phyloP scores from a whole-genome alignment of 2,113 vertebrate genomes.

The Nematolebias whitei region DNA sequence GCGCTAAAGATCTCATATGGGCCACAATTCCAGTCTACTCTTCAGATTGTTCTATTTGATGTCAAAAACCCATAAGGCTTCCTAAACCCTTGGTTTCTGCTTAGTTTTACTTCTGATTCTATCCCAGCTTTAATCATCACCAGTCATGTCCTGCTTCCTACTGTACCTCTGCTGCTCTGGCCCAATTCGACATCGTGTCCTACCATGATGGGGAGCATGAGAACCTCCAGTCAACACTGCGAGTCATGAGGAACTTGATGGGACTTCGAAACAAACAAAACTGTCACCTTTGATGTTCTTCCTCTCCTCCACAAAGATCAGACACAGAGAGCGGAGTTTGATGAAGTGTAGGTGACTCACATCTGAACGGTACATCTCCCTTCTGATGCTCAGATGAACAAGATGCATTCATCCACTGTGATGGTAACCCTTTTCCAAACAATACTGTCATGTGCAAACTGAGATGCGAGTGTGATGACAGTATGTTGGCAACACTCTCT shows the following conservation, averaged over 20 bases:
- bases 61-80: no score
- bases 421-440: slow-evolving; percentile 6
- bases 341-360: slow-evolving; percentile 51
- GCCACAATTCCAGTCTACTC: slow-evolving; percentile 26
- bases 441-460: slow-evolving; percentile 16
- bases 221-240: slow-evolving; percentile 29
- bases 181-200: slow-evolving; percentile 34
- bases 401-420: slow-evolving; percentile 1
- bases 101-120: no score
- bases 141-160: not conserved
- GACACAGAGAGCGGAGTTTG: not conserved
- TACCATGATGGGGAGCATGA: slow-evolving; percentile 41
- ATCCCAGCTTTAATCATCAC: no score
- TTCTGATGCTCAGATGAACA: slow-evolving; percentile 2
- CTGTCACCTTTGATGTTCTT: slow-evolving; percentile 23
- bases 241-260: slow-evolving; percentile 43
- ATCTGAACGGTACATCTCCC: slow-evolving; percentile 23
- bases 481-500: slow-evolving; percentile 13
- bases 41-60: slow-evolving; percentile 19
- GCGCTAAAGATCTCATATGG: slow-evolving; percentile 31
- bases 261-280: slow-evolving; percentile 34
- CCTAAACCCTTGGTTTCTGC: no score
- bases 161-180: not conserved
- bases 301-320: slow-evolving; percentile 20
- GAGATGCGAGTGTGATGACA: slow-evolving; percentile 13